phyloP scores from a whole-genome alignment of 2,888 invertebrate species.

The Aleiodes leptofemur region DNA sequence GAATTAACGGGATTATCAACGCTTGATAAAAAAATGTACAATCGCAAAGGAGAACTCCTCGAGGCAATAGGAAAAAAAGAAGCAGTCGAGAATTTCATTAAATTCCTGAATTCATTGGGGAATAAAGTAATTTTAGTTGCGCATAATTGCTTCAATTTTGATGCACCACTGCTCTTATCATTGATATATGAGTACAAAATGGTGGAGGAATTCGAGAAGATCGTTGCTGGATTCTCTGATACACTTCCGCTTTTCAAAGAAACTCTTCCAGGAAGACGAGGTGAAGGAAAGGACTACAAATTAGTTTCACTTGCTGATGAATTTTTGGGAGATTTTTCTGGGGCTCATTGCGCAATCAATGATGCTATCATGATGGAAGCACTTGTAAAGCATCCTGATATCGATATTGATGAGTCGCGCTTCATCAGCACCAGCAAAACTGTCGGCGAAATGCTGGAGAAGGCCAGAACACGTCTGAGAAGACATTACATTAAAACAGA shows the following conservation, averaged over 20 bases:
- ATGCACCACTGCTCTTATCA: conserved; percentile 8
- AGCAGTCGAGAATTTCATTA: conserved; percentile 9
- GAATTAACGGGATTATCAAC: conserved; percentile 23
- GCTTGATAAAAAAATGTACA: conserved; percentile 1
- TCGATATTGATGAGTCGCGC: not conserved
- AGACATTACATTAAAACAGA: conserved; percentile 6
- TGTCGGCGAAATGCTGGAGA: conserved; percentile 5
- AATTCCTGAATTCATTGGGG: not conserved
- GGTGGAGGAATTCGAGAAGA: conserved; percentile 1
- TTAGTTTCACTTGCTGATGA: conserved; percentile 17
- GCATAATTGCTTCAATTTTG: conserved; percentile 14
- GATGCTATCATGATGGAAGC: conserved; percentile 13
- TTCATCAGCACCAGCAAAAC: not conserved
- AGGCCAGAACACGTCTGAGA: not conserved
- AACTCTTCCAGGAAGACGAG: not conserved
- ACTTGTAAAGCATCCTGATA: conserved; percentile 1
- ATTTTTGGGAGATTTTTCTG: conserved; percentile 9
- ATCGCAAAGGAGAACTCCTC: not conserved
- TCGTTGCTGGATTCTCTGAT: conserved; percentile 7
- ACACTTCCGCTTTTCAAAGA: conserved; percentile 10
- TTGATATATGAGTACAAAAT: not conserved
- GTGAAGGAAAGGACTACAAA: conserved; percentile 7
- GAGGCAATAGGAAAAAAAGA: not conserved
- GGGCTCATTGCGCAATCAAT: conserved; percentile 18
- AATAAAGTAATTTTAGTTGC: not conserved